These are phyloP conservation scores for Sebastes taczanowskii DNA, from an alignment of 2,797 vertebrate species.

Conservation along the genomic window DNA sequence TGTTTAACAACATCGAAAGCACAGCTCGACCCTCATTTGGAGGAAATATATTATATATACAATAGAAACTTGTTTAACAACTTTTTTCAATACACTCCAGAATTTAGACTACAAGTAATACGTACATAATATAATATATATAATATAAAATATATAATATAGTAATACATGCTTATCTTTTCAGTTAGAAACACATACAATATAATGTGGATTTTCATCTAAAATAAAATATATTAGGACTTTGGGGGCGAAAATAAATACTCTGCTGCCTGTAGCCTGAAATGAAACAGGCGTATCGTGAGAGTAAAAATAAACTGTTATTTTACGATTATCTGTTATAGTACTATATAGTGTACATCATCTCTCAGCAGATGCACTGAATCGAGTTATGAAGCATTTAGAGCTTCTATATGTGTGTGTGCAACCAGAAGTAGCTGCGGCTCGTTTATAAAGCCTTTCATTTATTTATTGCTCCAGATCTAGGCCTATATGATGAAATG, in stretches of 20 bases:
- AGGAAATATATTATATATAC: too few relatives aligned
- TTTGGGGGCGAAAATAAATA: neutral
- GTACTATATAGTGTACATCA: neutral
- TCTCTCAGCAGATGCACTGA: neutral
- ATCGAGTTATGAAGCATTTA: neutral
- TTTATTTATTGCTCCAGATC: neutral
- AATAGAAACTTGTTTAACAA: neutral
- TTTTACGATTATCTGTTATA: neutral
- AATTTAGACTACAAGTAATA: neutral
- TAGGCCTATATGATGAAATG: neutral
- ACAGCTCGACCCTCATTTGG: too few relatives aligned
- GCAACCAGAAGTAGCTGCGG: neutral
- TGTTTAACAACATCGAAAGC: too few relatives aligned
- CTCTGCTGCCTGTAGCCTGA: neutral
- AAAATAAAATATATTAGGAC: neutral
- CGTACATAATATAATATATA: too few relatives aligned
- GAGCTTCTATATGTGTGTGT: neutral
- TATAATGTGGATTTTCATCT: too few relatives aligned
- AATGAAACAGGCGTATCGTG: neutral
- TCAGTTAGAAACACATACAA: neutral
- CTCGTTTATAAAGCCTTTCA: too few relatives aligned
- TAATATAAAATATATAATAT: too few relatives aligned
- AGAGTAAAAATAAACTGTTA: too few relatives aligned
- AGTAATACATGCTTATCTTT: neutral
- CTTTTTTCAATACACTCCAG: neutral